These are phyloP conservation scores for Ellobium chinense DNA, from an alignment of 2,888 invertebrate species.

Conservation along the genomic window DNA sequence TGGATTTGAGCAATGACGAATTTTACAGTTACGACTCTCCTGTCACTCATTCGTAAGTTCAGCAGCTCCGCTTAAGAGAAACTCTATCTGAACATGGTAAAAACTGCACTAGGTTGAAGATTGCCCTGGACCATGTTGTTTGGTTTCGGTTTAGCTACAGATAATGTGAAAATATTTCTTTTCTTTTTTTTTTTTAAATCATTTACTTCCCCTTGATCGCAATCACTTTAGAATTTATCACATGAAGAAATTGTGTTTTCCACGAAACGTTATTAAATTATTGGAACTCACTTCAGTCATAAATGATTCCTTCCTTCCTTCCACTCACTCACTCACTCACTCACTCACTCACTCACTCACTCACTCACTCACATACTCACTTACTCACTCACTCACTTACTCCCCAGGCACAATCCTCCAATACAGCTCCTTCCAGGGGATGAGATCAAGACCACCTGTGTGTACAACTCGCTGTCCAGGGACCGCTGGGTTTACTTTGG, in stretches of 20 bases:
- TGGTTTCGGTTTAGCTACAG: too few species aligned
- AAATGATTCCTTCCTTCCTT: neutral
- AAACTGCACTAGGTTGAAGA: too few species aligned
- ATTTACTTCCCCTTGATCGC: too few species aligned
- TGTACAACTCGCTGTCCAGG: constrained; percentile 44
- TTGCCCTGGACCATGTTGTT: too few species aligned
- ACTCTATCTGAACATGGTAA: too few species aligned
- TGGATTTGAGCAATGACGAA: constrained; percentile 55
- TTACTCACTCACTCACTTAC: neutral
- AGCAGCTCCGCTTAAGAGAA: too few species aligned
- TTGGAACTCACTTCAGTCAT: too few species aligned
- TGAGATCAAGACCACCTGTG: constrained; percentile 52
- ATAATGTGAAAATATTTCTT: too few species aligned
- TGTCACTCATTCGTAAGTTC: constrained; percentile 2
- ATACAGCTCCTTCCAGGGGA: constrained; percentile 53
- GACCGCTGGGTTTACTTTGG: constrained; percentile 55
- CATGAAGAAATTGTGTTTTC: too few species aligned
- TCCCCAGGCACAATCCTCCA: constrained; percentile 40
- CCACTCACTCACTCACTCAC: neutral
- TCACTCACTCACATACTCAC: neutral
- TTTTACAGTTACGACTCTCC: constrained; percentile 59
- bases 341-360: neutral
- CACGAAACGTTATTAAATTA: too few species aligned
- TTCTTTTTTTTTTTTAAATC: too few species aligned
- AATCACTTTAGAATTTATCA: too few species aligned